These are phyloP conservation scores for Bos indicus DNA, from an alignment of 2,113 vertebrate species.

Conservation along the genomic window DNA sequence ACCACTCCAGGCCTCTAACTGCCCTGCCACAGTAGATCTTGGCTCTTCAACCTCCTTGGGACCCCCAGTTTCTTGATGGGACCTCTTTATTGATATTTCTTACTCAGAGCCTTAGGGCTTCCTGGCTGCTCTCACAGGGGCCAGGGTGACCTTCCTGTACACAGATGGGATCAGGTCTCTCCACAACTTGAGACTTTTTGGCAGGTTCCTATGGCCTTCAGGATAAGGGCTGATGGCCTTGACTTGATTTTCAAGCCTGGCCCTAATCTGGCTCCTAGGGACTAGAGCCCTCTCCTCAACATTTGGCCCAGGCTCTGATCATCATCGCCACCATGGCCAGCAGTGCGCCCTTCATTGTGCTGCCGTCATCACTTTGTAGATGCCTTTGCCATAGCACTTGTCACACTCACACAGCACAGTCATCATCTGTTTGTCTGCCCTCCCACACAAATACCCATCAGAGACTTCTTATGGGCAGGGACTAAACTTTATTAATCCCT, in stretches of 20 bases:
- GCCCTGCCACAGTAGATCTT: background rate
- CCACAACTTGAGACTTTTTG: background rate
- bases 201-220: background rate
- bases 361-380: background rate
- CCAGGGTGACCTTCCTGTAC: background rate
- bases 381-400: background rate
- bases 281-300: background rate
- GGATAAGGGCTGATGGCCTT: background rate
- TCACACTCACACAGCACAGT: background rate
- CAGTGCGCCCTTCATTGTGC: background rate
- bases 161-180: background rate
- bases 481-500: background rate
- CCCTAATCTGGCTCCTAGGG: background rate
- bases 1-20: background rate
- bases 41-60: background rate
- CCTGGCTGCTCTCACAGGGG: background rate
- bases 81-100: background rate
- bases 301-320: background rate
- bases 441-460: background rate
- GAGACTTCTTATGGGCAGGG: background rate
- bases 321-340: background rate
- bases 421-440: background rate
- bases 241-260: background rate
- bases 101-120: background rate
- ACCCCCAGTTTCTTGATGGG: background rate